Evolutionary conservation across 1,140 invertebrate genomes (phyloP).

Genomic region (Drosophila serrata): DNA sequence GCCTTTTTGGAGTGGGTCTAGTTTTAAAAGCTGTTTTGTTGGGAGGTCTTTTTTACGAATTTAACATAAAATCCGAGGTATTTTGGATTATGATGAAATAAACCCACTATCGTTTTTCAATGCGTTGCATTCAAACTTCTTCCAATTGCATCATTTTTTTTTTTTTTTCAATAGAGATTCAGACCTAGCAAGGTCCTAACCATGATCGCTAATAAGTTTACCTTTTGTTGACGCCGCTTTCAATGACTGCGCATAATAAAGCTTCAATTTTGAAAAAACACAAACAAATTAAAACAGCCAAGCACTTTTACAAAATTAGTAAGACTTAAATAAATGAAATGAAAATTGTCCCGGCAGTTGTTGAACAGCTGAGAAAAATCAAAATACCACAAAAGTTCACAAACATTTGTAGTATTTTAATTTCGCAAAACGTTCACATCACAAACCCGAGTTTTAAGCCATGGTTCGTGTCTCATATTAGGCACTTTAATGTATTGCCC

Average conservation of each 20-base stretch:
- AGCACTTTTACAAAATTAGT: neutral
- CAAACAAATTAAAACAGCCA: neutral
- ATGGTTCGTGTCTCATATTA: neutral
- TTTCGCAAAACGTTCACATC: neutral
- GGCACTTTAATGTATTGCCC: neutral
- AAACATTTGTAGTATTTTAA: neutral
- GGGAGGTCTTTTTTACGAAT: too few species aligned
- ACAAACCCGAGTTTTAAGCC: neutral
- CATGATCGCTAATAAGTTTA: neutral
- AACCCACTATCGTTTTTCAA: neutral
- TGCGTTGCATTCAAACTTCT: conserved; percentile 1
- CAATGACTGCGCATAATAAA: neutral
- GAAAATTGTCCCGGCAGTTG: conserved; percentile 3
- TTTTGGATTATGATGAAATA: conserved; percentile 2
- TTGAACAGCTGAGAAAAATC: neutral
- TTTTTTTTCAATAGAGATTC: neutral
- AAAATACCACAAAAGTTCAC: neutral
- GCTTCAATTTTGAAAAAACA: too few species aligned
- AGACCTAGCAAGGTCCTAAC: neutral
- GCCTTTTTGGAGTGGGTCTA: too few species aligned
- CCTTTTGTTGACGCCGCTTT: too few species aligned
- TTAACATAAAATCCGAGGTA: neutral
- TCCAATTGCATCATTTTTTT: conserved; percentile 2
- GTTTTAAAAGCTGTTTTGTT: neutral
- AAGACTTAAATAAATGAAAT: too few species aligned